Conservation (phyloP, 2,888 invertebrate species). For the Rotaria macrura region DNA sequence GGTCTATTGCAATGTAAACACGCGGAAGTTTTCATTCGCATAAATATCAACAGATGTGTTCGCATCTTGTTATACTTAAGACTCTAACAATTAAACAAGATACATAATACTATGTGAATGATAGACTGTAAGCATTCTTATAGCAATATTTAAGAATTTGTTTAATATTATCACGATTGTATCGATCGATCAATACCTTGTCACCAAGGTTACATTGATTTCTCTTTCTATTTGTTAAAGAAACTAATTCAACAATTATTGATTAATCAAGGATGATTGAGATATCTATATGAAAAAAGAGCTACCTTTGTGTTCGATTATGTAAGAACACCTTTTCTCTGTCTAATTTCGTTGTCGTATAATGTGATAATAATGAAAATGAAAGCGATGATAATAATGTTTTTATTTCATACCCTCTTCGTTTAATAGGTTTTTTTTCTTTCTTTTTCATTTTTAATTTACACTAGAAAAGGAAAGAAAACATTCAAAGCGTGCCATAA, state of each 20-base stretch:
- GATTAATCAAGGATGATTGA: neutral
- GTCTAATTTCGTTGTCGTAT: neutral
- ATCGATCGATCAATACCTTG: neutral
- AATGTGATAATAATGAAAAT: neutral
- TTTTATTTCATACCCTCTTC: neutral
- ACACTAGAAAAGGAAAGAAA: neutral
- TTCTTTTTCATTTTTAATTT: neutral
- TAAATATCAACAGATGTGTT: neutral
- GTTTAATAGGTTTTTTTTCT: neutral
- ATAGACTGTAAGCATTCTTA: too few relatives aligned
- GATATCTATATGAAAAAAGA: neutral
- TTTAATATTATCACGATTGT: neutral
- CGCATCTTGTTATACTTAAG: too few relatives aligned
- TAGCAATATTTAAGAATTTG: neutral
- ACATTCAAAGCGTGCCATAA: neutral
- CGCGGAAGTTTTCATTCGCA: neutral
- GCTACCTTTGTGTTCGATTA: neutral
- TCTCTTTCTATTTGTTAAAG: neutral
- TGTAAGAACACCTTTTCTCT: neutral
- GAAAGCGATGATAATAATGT: neutral
- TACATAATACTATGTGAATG: too few relatives aligned
- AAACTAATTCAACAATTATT: neutral
- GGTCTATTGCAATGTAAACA: neutral
- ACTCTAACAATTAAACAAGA: too few relatives aligned
- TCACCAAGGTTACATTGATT: neutral